These are phyloP conservation scores for Mystacornis crossleyi DNA, from an alignment of 2,113 vertebrate species.

Conservation along the genomic window DNA sequence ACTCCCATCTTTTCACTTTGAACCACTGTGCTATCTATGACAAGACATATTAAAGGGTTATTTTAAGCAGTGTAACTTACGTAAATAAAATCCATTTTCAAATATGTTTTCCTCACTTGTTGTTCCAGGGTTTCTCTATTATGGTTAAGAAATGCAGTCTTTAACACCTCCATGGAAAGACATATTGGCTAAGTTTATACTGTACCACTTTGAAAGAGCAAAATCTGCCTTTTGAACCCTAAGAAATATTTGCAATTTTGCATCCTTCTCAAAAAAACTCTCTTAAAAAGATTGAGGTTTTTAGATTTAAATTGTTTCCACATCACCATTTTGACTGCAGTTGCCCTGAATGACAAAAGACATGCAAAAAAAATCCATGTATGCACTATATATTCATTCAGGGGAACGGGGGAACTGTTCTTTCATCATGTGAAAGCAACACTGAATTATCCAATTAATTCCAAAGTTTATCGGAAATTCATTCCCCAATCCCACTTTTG, in stretches of 20 bases:
- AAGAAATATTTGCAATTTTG: constrained; percentile 43
- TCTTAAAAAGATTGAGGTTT: background rate
- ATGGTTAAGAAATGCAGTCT: constrained; percentile 55
- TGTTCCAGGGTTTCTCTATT: constrained; percentile 42
- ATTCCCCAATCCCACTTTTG: background rate
- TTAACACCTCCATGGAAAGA: constrained; percentile 20
- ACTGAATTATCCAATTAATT: constrained; percentile 50
- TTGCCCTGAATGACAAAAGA: background rate
- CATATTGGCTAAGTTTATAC: constrained; percentile 45
- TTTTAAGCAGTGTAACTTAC: constrained; percentile 51
- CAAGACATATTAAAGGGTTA: constrained; percentile 24
- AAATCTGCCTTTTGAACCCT: background rate
- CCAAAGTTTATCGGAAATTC: constrained; percentile 22
- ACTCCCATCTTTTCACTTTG: background rate
- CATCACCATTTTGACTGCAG: background rate
- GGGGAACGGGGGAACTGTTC: background rate
- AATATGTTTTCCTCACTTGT: background rate
- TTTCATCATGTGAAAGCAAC: background rate
- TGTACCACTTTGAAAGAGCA: constrained; percentile 27
- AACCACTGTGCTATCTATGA: background rate
- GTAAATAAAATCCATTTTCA: constrained; percentile 66
- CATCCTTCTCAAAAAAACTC: background rate
- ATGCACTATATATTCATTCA: background rate
- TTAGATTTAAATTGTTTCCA: constrained; percentile 44
- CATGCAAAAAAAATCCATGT: background rate